phyloP scores from a whole-genome alignment of 2,888 invertebrate genomes.

The Acholoe squamosa region DNA sequence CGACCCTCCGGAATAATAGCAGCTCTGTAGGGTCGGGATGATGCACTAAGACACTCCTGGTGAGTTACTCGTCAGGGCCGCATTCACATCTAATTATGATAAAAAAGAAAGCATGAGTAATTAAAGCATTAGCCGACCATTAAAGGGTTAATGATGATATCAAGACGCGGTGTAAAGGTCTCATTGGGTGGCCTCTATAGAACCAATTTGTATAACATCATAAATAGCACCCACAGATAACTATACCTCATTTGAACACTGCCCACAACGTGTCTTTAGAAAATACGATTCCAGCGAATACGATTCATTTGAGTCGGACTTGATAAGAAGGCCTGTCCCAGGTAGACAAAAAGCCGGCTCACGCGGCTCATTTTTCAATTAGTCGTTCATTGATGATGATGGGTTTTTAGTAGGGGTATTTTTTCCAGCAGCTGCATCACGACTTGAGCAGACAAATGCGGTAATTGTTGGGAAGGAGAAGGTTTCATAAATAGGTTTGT shows the following conservation, averaged over 20 bases:
- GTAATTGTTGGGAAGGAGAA: background rate
- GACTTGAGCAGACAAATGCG: background rate
- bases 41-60: too few species aligned
- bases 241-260: background rate
- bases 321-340: background rate
- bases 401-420: background rate
- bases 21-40: too few species aligned
- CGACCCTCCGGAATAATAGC: too few species aligned
- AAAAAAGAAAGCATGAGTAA: too few species aligned
- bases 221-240: too few species aligned
- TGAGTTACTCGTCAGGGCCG: too few species aligned
- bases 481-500: background rate
- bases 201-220: too few species aligned
- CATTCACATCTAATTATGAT: too few species aligned
- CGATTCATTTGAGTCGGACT: constrained; percentile 4
- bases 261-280: constrained; percentile 1
- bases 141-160: too few species aligned
- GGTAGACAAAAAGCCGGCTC: background rate
- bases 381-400: background rate
- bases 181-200: too few species aligned
- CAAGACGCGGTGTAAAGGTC: too few species aligned
- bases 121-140: too few species aligned
- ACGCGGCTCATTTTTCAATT: constrained; percentile 15
- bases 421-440: background rate
- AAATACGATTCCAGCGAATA: background rate